These are phyloP conservation scores for Saxidomus purpurata DNA, from an alignment of 1,140 invertebrate species.

Conservation along the genomic window DNA sequence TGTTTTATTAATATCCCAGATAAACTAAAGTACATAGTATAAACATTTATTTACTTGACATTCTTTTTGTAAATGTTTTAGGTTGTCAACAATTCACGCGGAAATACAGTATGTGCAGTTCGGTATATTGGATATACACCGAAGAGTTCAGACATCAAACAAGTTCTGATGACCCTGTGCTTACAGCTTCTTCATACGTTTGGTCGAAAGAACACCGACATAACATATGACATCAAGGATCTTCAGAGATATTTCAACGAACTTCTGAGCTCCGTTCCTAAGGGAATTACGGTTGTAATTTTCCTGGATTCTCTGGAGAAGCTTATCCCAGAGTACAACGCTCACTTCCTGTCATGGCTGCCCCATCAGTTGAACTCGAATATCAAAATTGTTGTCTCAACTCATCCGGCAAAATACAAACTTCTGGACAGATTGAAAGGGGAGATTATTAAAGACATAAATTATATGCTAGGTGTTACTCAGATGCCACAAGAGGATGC, in stretches of 20 bases:
- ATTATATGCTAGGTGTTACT: conserved; percentile 76
- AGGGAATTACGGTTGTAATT: conserved; percentile 77
- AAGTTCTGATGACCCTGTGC: conserved; percentile 97
- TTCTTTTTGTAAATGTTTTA: conserved; percentile 63
- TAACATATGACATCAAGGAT: conserved; percentile 79
- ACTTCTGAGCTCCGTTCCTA: conserved; percentile 76
- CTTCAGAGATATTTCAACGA: conserved; percentile 77
- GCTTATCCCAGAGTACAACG: conserved; percentile 78
- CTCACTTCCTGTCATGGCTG: conserved; percentile 81
- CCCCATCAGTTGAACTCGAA: conserved; percentile 78
- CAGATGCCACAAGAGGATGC: conserved; percentile 70
- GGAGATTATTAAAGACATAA: conserved; percentile 69
- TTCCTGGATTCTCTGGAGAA: conserved; percentile 83
- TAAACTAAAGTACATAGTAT: too few species aligned
- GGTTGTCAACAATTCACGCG: conserved; percentile 88
- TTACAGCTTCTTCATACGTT: conserved; percentile 87
- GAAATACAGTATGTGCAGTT: conserved; percentile 73
- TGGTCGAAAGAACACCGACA: conserved; percentile 55
- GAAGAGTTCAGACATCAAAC: conserved; percentile 90
- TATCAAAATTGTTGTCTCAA: conserved; percentile 83
- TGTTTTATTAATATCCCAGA: too few species aligned
- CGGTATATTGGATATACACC: conserved; percentile 81
- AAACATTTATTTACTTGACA: too few species aligned
- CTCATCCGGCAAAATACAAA: conserved; percentile 67
- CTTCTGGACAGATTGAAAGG: conserved; percentile 73